Evolutionary conservation across 1,140 invertebrate species (phyloP), one percentile per base, ranked within the genome.

Genomic region (Procambarus virginalis): DNA sequence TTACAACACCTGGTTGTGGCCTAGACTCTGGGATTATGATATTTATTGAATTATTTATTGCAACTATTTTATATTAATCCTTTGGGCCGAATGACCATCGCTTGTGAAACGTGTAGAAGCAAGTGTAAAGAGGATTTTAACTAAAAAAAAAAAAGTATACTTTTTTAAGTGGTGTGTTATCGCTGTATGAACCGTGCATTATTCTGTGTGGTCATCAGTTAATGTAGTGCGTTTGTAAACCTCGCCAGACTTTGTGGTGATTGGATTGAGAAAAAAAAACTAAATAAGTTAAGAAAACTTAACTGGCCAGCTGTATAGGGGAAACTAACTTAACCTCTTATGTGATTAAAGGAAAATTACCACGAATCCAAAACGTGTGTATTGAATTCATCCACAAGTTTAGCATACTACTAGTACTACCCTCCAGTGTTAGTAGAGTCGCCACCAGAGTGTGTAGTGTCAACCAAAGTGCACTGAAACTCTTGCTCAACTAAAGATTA

Each of bases 1-100:
- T 55, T 58, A 70, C 84, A 45, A 34, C 73, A 73, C 84, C 84
- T 60, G 84, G 84, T 85, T 85, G 84, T 85, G 84, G 73, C 49
- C 55, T 22, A 77, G 55, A 85, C 84, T 77, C 84, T 75, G 73
- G 84, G 84, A 64, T 55, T 49, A 10, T 46, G 46, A 20, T 77
- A 83, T 83, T 83, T 83, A 83, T 83, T 83, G 64, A 64, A 68
- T 55, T 77, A 85, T 82, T 82, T 82, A 82, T 82, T 80, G 20
- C n/a, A 34, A 51, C 51, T 82, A 60, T 82, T 81, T 58, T 34
- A 60, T 17, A 5, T 17, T 81, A 79, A 79, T 55, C 12, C 77
- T 20, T 48, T 78, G 46, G 77, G 77, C 46, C 46, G 45, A 55
- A 3, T 49, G 46, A 55, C 77, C 77, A 17, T 77, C 8, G n/a